These are phyloP conservation scores for Cochlearius cochlearius DNA, from an alignment of 2,113 vertebrate species.

Conservation along the genomic window DNA sequence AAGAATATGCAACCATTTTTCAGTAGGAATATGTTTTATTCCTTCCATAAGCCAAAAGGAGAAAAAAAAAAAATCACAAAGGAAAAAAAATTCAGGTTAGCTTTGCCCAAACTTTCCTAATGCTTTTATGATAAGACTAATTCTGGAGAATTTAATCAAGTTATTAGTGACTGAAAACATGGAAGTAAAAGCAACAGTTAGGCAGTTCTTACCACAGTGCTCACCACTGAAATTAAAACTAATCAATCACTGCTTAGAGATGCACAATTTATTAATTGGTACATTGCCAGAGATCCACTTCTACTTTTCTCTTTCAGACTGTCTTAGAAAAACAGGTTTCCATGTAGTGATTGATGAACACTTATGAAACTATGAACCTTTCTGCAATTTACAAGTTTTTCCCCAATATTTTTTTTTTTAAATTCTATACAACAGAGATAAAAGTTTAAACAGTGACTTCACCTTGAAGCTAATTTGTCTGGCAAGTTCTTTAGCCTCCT, in stretches of 20 bases:
- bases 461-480: constrained; percentile 98
- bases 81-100: not conserved
- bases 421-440: not conserved
- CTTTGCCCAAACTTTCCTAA: not conserved
- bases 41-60: constrained; percentile 32
- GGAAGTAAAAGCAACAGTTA: not conserved
- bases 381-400: not conserved
- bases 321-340: not conserved
- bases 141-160: not conserved
- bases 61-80: not conserved
- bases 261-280: not conserved
- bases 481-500: constrained; percentile 87
- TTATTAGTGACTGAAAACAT: not conserved
- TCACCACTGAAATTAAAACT: not conserved
- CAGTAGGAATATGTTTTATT: constrained; percentile 36
- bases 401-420: not conserved
- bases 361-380: not conserved
- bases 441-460: not conserved
- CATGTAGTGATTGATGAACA: not conserved
- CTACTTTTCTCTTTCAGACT: not conserved
- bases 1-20: constrained; percentile 49
- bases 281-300: not conserved
- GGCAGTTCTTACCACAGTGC: not conserved
- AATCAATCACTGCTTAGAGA: not conserved
- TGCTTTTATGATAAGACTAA: not conserved